Evolutionary conservation across 2,888 invertebrate species (phyloP), one percentile per base, ranked within the genome.

Genomic region (Drosophila hamatofila): DNA sequence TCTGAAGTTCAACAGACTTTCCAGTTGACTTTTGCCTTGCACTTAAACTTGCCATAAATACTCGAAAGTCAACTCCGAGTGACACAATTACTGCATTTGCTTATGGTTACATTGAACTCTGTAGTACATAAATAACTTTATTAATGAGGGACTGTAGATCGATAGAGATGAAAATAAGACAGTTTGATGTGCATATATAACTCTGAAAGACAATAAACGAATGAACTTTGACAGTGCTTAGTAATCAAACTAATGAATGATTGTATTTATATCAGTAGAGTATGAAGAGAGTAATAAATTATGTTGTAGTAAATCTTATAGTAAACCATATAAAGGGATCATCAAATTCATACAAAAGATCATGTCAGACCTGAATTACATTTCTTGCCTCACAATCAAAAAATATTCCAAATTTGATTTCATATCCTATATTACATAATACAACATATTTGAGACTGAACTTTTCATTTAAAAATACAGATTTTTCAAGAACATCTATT

Each of bases 61-160:
- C 12, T 16, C 51, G 2, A 23, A 37, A 52, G 5, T 16, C 35
- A 6, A 25, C 25, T 23, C 23, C 16, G 2, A 23, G 16, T 23
- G 52, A 37, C 35, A 37, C 23, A 37, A 52, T 23, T 52, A n/a
- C 23, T 37, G 35, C 23, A n/a, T n/a, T 35, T 37, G 35, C 52
- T 37, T n/a, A 23, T 52, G 23, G 35, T 11, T 23, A 11, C 35
- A 35, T 52, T 52, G 52, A 52, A 52, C 52, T 33, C 30, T 30
- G 48, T 7, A n/a, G n/a, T 9, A 3, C 30, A 30, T 30, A 30
- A 37, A 54, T 25, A 39, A 39, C 37, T 27, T 25, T n/a, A n/a
- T 39, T 27, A 54, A 54, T 54, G 37, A 39, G 54, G 0, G 4
- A 39, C 12, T 54, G 6, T 11, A 37, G n/a, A 21, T 44, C 7